A percentile compares a stretch with the other conserved stretches of the same genome.
Conservation (phyloP, 2,113 vertebrate genomes). For the Tyrannus savana region DNA sequence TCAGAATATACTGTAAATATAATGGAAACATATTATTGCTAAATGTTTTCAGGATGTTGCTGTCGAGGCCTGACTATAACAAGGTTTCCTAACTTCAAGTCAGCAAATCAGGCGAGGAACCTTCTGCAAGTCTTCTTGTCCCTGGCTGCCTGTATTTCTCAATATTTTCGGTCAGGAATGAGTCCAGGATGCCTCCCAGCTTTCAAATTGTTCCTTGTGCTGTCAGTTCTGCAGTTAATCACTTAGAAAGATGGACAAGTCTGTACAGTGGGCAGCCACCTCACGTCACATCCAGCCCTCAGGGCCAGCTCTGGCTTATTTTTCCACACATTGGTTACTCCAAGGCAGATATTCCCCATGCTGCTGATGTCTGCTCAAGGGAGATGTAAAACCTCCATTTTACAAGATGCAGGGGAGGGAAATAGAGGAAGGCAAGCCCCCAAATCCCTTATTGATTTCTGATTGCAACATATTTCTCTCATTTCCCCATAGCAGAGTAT, state of each 20-base stretch:
- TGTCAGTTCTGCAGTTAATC: not conserved
- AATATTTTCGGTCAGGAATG: not conserved
- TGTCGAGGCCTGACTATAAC: not conserved
- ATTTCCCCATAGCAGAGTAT: not conserved
- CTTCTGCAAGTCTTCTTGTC: not conserved
- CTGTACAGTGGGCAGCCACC: not conserved
- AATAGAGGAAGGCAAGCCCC: not conserved
- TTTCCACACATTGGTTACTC: not conserved
- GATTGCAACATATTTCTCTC: not conserved
- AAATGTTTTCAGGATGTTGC: not conserved
- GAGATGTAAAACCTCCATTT: not conserved
- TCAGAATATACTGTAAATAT: not conserved
- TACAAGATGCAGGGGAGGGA: not conserved
- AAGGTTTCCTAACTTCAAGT: not conserved
- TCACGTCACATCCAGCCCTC: accelerated
- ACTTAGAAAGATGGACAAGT: not conserved
- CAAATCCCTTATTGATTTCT: not conserved
- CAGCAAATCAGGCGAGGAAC: not conserved
- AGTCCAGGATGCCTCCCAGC: not conserved
- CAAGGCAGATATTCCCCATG: not conserved
- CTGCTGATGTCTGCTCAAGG: not conserved
- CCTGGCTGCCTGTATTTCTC: not conserved
- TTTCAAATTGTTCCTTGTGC: not conserved
- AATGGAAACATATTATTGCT: not conserved
- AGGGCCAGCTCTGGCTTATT: not conserved